These are phyloP conservation scores for Beris chalybata DNA, from an alignment of 2,888 invertebrate species.

Conservation along the genomic window DNA sequence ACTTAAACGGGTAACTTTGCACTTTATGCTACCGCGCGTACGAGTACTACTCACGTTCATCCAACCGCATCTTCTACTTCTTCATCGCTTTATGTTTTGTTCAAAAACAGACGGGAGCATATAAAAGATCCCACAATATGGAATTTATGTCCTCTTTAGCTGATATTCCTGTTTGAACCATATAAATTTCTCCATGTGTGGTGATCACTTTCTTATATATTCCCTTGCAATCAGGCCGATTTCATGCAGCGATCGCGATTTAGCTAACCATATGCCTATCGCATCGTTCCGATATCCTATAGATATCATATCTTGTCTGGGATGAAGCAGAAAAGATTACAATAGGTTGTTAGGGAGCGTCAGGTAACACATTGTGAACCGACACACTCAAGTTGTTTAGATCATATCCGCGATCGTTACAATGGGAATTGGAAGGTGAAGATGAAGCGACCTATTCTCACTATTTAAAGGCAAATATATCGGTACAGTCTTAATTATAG, in stretches of 20 bases:
- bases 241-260: background rate
- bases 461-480: no score
- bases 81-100: background rate
- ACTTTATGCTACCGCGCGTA: conserved; percentile 9
- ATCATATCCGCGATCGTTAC: no score
- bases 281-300: conserved; percentile 24
- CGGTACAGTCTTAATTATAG: no score
- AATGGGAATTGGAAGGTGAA: no score
- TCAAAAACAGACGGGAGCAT: conserved; percentile 15
- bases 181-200: conserved; percentile 28
- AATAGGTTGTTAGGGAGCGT: conserved; percentile 32
- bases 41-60: conserved; percentile 6
- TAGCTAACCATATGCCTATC: conserved; percentile 5
- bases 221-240: conserved; percentile 8
- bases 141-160: conserved; percentile 43
- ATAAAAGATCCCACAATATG: conserved; percentile 39
- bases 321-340: conserved; percentile 18
- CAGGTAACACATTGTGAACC: conserved; percentile 28
- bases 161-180: conserved; percentile 30
- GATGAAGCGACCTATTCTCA: no score
- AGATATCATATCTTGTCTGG: conserved; percentile 23
- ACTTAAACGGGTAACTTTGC: conserved; percentile 20
- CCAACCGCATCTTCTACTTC: background rate
- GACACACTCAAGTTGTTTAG: no score
- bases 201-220: conserved; percentile 25